Conservation (phyloP, 2,113 vertebrate genomes). For the Lates calcarifer region DNA sequence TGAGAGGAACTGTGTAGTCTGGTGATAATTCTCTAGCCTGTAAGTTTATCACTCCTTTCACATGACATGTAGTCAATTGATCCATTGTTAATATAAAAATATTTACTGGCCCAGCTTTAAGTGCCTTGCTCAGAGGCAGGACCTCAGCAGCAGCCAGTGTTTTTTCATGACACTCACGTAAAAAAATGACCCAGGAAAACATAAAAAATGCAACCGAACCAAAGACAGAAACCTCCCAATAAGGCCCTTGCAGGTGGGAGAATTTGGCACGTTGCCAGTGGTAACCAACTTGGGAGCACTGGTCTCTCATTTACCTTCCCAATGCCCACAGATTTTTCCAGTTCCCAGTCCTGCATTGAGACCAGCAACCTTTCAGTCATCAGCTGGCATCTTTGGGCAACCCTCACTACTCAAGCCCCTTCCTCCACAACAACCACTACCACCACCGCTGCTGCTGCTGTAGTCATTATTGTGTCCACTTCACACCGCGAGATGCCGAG, state of each 20-base stretch:
- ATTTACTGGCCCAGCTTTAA: too few species aligned
- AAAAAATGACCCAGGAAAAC: too few species aligned
- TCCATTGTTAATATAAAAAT: too few species aligned
- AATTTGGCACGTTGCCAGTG: conserved; percentile 3
- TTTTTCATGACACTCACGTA: neutral
- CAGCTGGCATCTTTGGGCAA: neutral
- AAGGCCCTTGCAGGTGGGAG: neutral
- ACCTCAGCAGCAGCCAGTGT: too few species aligned
- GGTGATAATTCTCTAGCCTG: too few species aligned
- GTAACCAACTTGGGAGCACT: neutral
- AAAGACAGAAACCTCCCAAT: neutral
- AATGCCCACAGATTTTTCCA: neutral
- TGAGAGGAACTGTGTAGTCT: too few species aligned
- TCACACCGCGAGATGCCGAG: conserved; percentile 14
- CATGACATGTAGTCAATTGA: too few species aligned
- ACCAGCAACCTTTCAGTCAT: conserved; percentile 24
- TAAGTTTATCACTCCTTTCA: too few species aligned
- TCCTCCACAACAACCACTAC: neutral
- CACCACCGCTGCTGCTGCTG: neutral
- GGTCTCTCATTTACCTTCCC: neutral
- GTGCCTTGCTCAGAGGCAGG: too few species aligned
- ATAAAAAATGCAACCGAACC: too few species aligned
- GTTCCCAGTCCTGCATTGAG: neutral
- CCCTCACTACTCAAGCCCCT: neutral
- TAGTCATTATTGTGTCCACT: conserved; percentile 47